Conservation (phyloP, 2,888 invertebrate species). For the Merodon equestris region DNA sequence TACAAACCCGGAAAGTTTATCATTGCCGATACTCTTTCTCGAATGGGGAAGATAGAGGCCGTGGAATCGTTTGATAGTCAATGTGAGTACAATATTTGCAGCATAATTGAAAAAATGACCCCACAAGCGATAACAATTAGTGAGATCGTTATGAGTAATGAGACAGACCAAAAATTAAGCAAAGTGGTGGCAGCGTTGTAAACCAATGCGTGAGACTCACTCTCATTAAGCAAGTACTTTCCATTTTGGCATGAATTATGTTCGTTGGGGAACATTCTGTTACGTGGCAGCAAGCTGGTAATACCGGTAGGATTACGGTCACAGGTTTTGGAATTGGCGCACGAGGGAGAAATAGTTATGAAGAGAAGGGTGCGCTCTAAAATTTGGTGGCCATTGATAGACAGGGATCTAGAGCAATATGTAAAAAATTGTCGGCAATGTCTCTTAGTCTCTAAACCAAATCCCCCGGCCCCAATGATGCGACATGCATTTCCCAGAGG, state of each 20-base stretch:
- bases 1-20: conserved; percentile 8
- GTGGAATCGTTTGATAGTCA: too few species aligned
- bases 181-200: not conserved
- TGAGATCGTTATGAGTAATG: too few species aligned
- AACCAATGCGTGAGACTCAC: conserved; percentile 35
- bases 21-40: conserved; percentile 33
- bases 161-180: conserved; percentile 22
- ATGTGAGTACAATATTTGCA: conserved; percentile 20
- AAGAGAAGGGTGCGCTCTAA: conserved; percentile 26
- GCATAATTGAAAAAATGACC: conserved; percentile 14
- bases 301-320: conserved; percentile 48
- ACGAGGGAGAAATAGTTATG: conserved; percentile 31
- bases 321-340: conserved; percentile 66
- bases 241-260: too few species aligned
- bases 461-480: too few species aligned
- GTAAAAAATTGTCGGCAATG: conserved; percentile 20
- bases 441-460: too few species aligned
- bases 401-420: conserved; percentile 20
- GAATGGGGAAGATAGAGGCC: conserved; percentile 18
- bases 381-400: too few species aligned
- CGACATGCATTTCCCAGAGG: conserved; percentile 9
- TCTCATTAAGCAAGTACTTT: too few species aligned
- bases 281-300: conserved; percentile 53
- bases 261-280: too few species aligned
- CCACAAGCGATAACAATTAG: conserved; percentile 23